Evolutionary conservation across 2,797 vertebrate species (phyloP), one percentile per base, ranked within the genome.

Genomic region (Enteromius treurensis): DNA sequence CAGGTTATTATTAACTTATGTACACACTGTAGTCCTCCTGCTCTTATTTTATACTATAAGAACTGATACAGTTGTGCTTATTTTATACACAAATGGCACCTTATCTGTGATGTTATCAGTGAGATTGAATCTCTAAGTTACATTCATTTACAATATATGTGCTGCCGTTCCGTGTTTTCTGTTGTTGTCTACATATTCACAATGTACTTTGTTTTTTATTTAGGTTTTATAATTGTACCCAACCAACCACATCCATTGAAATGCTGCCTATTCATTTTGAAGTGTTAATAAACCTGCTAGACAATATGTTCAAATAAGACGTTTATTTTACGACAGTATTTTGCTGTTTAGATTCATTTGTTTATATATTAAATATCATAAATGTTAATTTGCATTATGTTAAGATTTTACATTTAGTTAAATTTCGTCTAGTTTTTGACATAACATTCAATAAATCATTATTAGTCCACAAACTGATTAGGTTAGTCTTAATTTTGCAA

Each of bases 211-310:
- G 0, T 53, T n/a, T 4, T 58, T 75, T 67, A 37, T 77, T 19
- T 65, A 60, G 21, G 23, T 70, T 77, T 62, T 45, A 34, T 75
- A 83, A 81, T 71, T 84, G n/a, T 84, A 73, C 32, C 71, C 71
- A 74, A 32, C 11, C 34, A 37, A 67, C n/a, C 8, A 74, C 15
- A 75, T 67, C 19, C 42, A 55, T 15, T 47, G 29, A 64, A 42
- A 21, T 76, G 37, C 47, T 76, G 11, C 34, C 47, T 29, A 26
- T 58, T 82, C 11, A 34, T 49, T 76, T 79, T 62, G 60, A 32
- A 68, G 67, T 68, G 40, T 77, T 76, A 89, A 87, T 87, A 90
- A 89, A 87, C 3, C 26, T 53, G 8, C 7, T 40, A 74, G 23
- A 70, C 15, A 7, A 6, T 45, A 4, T 19, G 11, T 64, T 47